These are phyloP conservation scores for Antheraea assamensis DNA, from an alignment of 2,888 invertebrate genomes.

Conservation along the genomic window DNA sequence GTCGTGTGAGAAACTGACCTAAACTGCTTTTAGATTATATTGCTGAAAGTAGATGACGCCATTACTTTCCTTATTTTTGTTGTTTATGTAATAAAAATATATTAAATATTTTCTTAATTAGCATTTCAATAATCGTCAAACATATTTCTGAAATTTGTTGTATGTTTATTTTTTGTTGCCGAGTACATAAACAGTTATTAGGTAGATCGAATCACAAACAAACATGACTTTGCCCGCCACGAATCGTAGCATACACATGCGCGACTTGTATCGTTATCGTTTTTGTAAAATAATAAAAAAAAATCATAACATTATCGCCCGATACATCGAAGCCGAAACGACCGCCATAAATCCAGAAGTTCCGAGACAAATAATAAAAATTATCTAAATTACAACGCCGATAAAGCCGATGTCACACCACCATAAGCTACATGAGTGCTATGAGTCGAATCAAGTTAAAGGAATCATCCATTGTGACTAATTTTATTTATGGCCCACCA, in stretches of 20 bases:
- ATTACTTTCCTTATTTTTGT: too few relatives aligned
- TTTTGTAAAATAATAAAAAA: neutral
- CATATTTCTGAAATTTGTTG: neutral
- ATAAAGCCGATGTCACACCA: slow-evolving; percentile 29
- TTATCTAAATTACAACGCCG: slow-evolving; percentile 43
- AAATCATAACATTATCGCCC: slow-evolving; percentile 6
- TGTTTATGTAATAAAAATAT: too few relatives aligned
- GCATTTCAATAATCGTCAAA: neutral
- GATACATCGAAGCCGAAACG: slow-evolving; percentile 9
- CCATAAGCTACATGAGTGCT: slow-evolving; percentile 26
- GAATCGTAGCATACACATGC: neutral
- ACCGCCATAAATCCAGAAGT: slow-evolving; percentile 37
- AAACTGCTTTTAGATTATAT: too few relatives aligned
- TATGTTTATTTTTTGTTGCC: neutral
- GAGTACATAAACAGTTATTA: neutral
- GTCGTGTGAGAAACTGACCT: too few relatives aligned
- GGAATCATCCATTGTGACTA: slow-evolving; percentile 70
- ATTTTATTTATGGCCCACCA: slow-evolving; percentile 73
- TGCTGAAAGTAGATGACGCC: too few relatives aligned
- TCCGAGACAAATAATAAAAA: slow-evolving; percentile 42
- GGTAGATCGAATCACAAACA: neutral
- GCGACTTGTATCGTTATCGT: neutral
- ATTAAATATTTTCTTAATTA: too few relatives aligned
- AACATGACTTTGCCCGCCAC: neutral
- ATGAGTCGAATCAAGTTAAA: slow-evolving; percentile 23